A percentile compares a stretch with the other conserved stretches of the same genome.
Evolutionary conservation across 2,888 invertebrate species (phyloP).

Genomic region (Drosophila pseudotalamancana): DNA sequence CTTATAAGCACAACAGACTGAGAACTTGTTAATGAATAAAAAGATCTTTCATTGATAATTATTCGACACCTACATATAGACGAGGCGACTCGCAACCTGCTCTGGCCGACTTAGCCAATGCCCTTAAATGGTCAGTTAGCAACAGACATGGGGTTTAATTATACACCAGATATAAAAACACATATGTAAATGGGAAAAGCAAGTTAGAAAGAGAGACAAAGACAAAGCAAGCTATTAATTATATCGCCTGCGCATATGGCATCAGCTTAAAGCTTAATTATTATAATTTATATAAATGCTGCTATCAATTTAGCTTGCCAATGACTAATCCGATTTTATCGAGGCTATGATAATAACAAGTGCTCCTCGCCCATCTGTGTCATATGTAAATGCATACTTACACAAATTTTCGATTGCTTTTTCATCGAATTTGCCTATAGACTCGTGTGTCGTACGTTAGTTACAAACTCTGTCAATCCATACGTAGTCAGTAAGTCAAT

Average conservation of each 20-base stretch:
- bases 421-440: slow-evolving; percentile 60
- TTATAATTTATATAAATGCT: slow-evolving; percentile 73
- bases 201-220: background rate
- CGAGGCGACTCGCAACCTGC: slow-evolving; percentile 29
- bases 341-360: slow-evolving; percentile 23
- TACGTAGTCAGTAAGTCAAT: slow-evolving; percentile 19
- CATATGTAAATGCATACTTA: slow-evolving; percentile 67
- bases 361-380: slow-evolving; percentile 21
- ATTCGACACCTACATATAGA: slow-evolving; percentile 48
- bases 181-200: slow-evolving; percentile 1
- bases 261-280: slow-evolving; percentile 53
- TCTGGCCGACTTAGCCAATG: slow-evolving; percentile 46
- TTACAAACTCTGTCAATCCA: slow-evolving; percentile 42
- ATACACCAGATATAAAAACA: slow-evolving; percentile 24
- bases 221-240: slow-evolving; percentile 59
- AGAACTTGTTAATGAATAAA: slow-evolving; percentile 70
- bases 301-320: slow-evolving; percentile 49
- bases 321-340: slow-evolving; percentile 45
- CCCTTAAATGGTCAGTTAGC: slow-evolving; percentile 66
- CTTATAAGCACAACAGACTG: slow-evolving; percentile 59
- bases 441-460: slow-evolving; percentile 46
- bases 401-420: slow-evolving; percentile 52
- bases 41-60: slow-evolving; percentile 74
- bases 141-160: slow-evolving; percentile 49
- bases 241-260: slow-evolving; percentile 68